Evolutionary conservation across 2,888 invertebrate species (phyloP).

Genomic region (Lasioglossum malachurum): DNA sequence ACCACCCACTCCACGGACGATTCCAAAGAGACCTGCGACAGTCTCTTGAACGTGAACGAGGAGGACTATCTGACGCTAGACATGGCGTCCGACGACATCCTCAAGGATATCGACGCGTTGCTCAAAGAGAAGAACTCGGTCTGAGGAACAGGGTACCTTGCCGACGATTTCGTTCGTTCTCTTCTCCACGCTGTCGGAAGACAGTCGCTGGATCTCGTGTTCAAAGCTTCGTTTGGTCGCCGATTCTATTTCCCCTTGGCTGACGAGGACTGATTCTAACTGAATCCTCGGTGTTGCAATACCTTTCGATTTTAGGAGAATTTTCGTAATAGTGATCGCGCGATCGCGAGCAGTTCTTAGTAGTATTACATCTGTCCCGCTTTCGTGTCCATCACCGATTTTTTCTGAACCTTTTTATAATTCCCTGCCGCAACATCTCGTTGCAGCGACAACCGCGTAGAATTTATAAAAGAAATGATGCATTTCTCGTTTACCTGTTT

Average conservation of each 20-base stretch:
- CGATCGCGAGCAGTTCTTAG: not conserved
- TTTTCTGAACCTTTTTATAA: not conserved
- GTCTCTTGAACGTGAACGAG: slow-evolving; percentile 67
- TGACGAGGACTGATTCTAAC: not conserved
- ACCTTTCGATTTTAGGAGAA: not conserved
- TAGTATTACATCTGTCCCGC: not conserved
- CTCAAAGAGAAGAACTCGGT: slow-evolving; percentile 74
- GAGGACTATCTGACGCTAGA: slow-evolving; percentile 76
- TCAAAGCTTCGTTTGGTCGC: not conserved
- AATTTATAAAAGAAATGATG: not conserved
- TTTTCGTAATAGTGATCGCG: not conserved
- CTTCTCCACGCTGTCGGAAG: not conserved
- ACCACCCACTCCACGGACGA: slow-evolving; percentile 45
- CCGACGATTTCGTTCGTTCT: not conserved
- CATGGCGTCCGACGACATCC: slow-evolving; percentile 78
- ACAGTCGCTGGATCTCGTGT: not conserved
- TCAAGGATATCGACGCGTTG: slow-evolving; percentile 81
- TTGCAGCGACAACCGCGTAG: not conserved
- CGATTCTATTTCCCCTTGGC: not conserved
- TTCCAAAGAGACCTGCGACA: slow-evolving; percentile 64
- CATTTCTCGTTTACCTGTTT: not conserved
- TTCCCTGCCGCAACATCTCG: not conserved
- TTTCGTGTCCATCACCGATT: not conserved
- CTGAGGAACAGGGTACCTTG: slow-evolving; percentile 51
- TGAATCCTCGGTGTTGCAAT: not conserved